Evolutionary conservation across 1,140 invertebrate species (phyloP).

Genomic region (Aphelinus certus): DNA sequence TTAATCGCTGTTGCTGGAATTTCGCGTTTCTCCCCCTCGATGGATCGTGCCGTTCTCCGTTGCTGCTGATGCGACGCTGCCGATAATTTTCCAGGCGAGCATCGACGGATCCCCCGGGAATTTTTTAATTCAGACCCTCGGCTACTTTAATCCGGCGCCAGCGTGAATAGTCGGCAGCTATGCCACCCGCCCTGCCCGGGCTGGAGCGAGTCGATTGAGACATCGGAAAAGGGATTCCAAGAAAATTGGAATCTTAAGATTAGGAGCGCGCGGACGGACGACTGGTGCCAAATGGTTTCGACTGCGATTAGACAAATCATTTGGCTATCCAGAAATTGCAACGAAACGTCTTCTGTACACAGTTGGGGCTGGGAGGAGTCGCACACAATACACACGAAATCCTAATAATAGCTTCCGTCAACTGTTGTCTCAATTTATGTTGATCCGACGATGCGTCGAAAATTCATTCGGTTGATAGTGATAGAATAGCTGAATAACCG

Average conservation of each 20-base stretch:
- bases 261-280: conserved; percentile 12
- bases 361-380: too few relatives aligned
- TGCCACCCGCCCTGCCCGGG: neutral
- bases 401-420: too few relatives aligned
- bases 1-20: too few relatives aligned
- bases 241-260: conserved; percentile 37
- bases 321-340: neutral
- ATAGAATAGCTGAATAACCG: too few relatives aligned
- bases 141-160: conserved; percentile 22
- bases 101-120: neutral
- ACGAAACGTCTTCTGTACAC: neutral
- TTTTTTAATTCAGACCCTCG: conserved; percentile 23
- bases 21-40: neutral
- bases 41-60: neutral
- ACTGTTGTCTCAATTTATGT: too few relatives aligned
- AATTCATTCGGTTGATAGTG: too few relatives aligned
- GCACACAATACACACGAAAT: too few relatives aligned
- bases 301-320: conserved; percentile 24
- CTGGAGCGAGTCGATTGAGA: neutral
- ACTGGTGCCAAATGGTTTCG: neutral
- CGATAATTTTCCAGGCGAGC: conserved; percentile 11
- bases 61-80: neutral
- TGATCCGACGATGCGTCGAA: too few relatives aligned
- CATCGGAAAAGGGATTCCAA: conserved; percentile 26
- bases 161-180: conserved; percentile 10